These are phyloP conservation scores for Macropodus opercularis DNA, from an alignment of 2,797 vertebrate genomes.

Conservation along the genomic window DNA sequence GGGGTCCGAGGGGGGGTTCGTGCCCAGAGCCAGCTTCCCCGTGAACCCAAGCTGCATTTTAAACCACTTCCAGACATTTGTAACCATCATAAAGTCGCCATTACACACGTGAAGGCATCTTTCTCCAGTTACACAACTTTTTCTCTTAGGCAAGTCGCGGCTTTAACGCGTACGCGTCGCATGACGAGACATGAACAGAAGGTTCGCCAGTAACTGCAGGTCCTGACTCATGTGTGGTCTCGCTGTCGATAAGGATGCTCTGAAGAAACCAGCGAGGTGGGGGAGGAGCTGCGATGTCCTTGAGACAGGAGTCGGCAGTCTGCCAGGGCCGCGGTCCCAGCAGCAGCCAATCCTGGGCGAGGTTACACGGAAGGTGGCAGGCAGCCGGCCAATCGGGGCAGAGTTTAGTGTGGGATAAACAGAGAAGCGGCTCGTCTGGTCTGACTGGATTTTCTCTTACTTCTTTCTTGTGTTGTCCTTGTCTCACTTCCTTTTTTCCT, in stretches of 20 bases:
- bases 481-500: constrained; percentile 37
- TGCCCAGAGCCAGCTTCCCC: too few relatives aligned
- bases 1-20: too few relatives aligned
- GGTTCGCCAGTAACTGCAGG: constrained; percentile 43
- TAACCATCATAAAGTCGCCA: too few relatives aligned
- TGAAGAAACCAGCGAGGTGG: background rate
- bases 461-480: constrained; percentile 17
- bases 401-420: constrained; percentile 33
- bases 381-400: constrained; percentile 45
- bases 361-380: constrained; percentile 21
- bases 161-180: constrained; percentile 5
- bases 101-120: background rate
- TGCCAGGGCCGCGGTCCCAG: constrained; percentile 15
- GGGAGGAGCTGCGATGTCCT: constrained; percentile 33
- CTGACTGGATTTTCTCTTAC: constrained; percentile 55
- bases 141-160: too few relatives aligned
- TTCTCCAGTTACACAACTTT: background rate
- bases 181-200: constrained; percentile 36
- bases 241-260: constrained; percentile 53
- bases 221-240: constrained; percentile 36
- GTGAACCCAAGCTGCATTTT: too few relatives aligned
- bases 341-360: constrained; percentile 39
- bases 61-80: too few relatives aligned
- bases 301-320: constrained; percentile 18
- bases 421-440: constrained; percentile 50